Evolutionary conservation across 2,113 vertebrate genomes (phyloP), one percentile per base, ranked within the genome.

Genomic region (Grus americana): DNA sequence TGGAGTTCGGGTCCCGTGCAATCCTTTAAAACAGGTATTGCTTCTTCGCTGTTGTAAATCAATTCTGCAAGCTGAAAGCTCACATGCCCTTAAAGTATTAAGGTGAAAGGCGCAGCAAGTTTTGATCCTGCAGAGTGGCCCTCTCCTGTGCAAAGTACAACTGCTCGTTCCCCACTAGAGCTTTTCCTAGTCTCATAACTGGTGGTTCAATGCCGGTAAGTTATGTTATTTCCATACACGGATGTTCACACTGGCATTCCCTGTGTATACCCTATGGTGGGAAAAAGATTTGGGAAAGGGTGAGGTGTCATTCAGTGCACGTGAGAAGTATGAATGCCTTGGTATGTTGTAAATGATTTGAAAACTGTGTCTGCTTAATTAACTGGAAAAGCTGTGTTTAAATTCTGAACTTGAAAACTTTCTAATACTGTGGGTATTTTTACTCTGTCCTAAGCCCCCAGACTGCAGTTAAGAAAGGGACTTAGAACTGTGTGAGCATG

Each of bases 81-180:
- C 42, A 16, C 10, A 29, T 17, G 2, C 15, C 46, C 12, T 84
- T 27, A n/a, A 73, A 58, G 17, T 7, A 32, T 18, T 44, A 46
- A 30, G 23, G 29, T n/a, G 42, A 79, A 88, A 91, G 22, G 40
- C 30, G 4, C 15, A 62, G 20, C 12, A 38, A 80, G n/a, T 42
- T 88, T 42, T 70, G 36, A 49, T 50, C 26, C 32, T 36, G 12
- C 22, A 18, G 7, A 18, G 7, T 5, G 11, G 29, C 79, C 9
- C 10, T 34, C 19, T 86, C 15, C 40, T 61, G 30, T 34, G 21
- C 9, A 63, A 79, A 67, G 12, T 29, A 30, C 15, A 78, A 12
- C 24, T 20, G 16, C n/a, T 88, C 0, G 0, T 16, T 29, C 2
- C 12, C 12, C 29, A 1, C 7, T 11, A 32, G 40, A 72, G 7